Conservation (phyloP, 2,797 vertebrate species). For the Melanotaenia boesemani region DNA sequence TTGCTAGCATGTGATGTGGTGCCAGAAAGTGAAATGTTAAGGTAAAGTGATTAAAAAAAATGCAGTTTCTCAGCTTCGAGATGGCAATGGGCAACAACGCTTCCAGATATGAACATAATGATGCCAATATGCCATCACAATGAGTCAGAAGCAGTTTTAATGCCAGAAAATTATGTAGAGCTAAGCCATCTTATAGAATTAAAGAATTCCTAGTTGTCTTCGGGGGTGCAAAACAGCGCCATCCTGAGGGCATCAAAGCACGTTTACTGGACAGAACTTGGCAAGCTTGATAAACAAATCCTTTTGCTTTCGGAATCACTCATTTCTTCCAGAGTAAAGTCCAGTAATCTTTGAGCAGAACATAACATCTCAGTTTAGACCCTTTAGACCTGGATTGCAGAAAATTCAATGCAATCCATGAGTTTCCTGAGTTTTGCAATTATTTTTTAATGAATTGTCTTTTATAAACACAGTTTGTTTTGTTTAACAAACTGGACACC, state of each 20-base stretch:
- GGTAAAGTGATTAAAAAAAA: neutral
- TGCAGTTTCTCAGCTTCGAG: neutral
- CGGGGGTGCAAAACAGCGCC: neutral
- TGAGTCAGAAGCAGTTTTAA: neutral
- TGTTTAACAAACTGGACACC: too few relatives aligned
- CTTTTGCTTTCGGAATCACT: neutral
- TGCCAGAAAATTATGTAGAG: neutral
- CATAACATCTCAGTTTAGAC: too few relatives aligned
- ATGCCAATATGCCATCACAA: neutral
- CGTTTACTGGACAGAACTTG: neutral
- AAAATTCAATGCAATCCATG: too few relatives aligned
- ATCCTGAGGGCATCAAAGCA: neutral
- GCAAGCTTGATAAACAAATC: neutral
- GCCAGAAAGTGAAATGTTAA: neutral
- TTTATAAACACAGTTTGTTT: too few relatives aligned
- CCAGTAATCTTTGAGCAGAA: too few relatives aligned
- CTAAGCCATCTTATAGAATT: neutral
- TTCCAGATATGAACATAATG: too few relatives aligned
- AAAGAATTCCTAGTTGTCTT: neutral
- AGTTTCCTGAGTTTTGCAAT: too few relatives aligned
- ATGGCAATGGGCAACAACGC: neutral
- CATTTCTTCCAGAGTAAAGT: too few relatives aligned
- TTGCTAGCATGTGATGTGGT: neutral
- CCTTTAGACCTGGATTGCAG: too few relatives aligned
- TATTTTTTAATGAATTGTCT: too few relatives aligned